These are phyloP conservation scores for Hyla sarda DNA, from an alignment of 2,113 vertebrate species.

Conservation along the genomic window DNA sequence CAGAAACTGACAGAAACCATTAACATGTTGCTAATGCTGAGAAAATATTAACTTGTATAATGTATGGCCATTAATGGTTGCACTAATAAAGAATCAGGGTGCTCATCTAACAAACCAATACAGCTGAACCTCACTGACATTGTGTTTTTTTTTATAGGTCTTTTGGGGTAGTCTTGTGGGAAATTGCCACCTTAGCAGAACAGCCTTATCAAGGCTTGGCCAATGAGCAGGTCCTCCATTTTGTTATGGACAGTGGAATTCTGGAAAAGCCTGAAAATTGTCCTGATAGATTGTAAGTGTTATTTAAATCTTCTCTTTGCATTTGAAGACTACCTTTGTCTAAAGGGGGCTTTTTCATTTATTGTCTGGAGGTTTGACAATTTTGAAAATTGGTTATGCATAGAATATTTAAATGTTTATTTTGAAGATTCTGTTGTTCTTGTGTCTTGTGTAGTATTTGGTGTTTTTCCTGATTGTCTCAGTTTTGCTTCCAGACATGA, in stretches of 20 bases:
- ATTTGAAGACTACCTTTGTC: background rate
- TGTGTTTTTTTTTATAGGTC: conserved; percentile 70
- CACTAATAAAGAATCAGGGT: too few relatives aligned
- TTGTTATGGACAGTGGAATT: conserved; percentile 76
- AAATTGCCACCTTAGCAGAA: conserved; percentile 78
- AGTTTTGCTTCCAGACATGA: conserved; percentile 67
- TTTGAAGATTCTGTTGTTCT: too few relatives aligned
- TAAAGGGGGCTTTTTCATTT: background rate
- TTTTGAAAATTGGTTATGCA: background rate
- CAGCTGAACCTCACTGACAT: background rate
- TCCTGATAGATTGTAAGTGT: conserved; percentile 75
- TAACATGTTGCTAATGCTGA: too few relatives aligned
- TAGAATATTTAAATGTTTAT: background rate
- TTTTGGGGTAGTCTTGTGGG: conserved; percentile 81
- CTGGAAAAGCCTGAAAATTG: conserved; percentile 74
- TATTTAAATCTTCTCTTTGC: background rate
- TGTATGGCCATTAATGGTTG: background rate
- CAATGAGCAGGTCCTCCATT: conserved; percentile 82
- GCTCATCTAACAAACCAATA: too few relatives aligned
- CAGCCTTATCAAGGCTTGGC: conserved; percentile 83
- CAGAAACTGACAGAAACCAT: too few relatives aligned
- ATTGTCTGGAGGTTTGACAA: too few relatives aligned
- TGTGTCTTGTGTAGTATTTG: background rate
- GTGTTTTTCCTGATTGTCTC: background rate
- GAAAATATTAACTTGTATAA: background rate